phyloP scores from a whole-genome alignment of 37 sponge, comb jelly and placozoan species.

The Lycopodina hypogea region DNA sequence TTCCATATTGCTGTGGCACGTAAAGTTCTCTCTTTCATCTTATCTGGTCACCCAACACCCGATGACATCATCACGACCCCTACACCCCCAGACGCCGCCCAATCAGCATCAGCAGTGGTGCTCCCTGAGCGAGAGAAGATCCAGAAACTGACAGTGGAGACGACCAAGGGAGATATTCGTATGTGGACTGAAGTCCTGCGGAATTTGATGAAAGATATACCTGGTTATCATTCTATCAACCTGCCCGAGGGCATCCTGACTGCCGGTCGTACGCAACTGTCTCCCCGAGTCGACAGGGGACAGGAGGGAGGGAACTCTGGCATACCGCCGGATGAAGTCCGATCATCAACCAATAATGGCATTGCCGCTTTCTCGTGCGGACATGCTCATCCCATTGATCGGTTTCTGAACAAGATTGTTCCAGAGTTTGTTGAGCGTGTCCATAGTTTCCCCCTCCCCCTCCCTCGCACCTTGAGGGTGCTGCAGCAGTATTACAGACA shows the following conservation, averaged over 20 bases:
- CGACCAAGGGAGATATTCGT: slow-evolving; percentile 14
- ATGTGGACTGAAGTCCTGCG: slow-evolving; percentile 58
- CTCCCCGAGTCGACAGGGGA: not conserved
- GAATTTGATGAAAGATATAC: slow-evolving; percentile 43
- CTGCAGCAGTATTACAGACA: slow-evolving; percentile 36
- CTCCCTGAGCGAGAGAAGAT: not conserved
- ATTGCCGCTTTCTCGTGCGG: slow-evolving; percentile 68
- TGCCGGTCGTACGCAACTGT: not conserved
- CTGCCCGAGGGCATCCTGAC: slow-evolving; percentile 22
- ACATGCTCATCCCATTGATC: slow-evolving; percentile 44
- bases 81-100: not conserved
- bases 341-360: not conserved
- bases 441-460: slow-evolving; percentile 38
- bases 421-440: slow-evolving; percentile 53
- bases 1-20: slow-evolving; percentile 39
- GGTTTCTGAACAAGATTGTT: slow-evolving; percentile 38
- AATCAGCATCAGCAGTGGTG: not conserved
- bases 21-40: slow-evolving; percentile 11
- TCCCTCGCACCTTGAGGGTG: slow-evolving; percentile 17
- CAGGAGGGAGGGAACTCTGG: not conserved
- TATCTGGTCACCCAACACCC: slow-evolving; percentile 9
- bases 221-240: slow-evolving; percentile 1
- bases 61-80: slow-evolving; percentile 23
- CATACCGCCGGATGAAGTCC: not conserved
- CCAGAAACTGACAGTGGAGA: slow-evolving; percentile 9